phyloP scores from a whole-genome alignment of 2,888 invertebrate species.

The Platerodrilus igneus region DNA sequence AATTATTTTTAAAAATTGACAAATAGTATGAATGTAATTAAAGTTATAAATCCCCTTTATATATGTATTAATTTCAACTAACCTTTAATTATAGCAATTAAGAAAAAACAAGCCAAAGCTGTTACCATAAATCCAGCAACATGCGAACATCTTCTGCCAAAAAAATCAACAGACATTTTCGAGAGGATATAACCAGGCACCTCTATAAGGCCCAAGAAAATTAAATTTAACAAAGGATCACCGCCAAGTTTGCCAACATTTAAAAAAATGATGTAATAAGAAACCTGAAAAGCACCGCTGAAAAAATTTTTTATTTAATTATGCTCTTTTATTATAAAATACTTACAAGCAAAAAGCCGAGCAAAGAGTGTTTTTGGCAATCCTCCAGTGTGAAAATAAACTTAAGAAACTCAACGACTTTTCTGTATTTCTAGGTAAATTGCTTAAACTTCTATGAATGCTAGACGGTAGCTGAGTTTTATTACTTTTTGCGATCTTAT shows the following conservation, averaged over 20 bases:
- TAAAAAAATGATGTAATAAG: conserved; percentile 52
- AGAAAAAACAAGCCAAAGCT: conserved; percentile 45
- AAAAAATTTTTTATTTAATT: too few species aligned
- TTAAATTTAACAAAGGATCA: conserved; percentile 63
- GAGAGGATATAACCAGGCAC: conserved; percentile 59
- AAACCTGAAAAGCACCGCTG: conserved; percentile 12
- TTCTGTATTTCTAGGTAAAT: conserved; percentile 37
- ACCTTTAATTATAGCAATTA: conserved; percentile 46
- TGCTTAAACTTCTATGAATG: conserved; percentile 43
- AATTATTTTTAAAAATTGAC: too few species aligned
- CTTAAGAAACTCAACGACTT: conserved; percentile 53
- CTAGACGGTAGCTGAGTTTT: conserved; percentile 48
- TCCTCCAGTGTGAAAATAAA: conserved; percentile 54
- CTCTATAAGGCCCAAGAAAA: conserved; percentile 59
- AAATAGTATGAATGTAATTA: too few species aligned
- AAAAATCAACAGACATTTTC: conserved; percentile 51
- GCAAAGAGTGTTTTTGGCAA: conserved; percentile 54
- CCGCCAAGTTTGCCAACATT: conserved; percentile 55
- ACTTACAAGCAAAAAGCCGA: conserved; percentile 55
- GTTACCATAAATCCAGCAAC: conserved; percentile 47
- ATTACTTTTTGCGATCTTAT: conserved; percentile 55
- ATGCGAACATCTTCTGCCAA: conserved; percentile 53
- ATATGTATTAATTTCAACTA: too few species aligned
- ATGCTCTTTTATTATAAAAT: too few species aligned
- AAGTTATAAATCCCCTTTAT: too few species aligned